Evolutionary conservation across 2,888 invertebrate species (phyloP), one percentile per base, ranked within the genome.

Genomic region (Octonoba sinensis): DNA sequence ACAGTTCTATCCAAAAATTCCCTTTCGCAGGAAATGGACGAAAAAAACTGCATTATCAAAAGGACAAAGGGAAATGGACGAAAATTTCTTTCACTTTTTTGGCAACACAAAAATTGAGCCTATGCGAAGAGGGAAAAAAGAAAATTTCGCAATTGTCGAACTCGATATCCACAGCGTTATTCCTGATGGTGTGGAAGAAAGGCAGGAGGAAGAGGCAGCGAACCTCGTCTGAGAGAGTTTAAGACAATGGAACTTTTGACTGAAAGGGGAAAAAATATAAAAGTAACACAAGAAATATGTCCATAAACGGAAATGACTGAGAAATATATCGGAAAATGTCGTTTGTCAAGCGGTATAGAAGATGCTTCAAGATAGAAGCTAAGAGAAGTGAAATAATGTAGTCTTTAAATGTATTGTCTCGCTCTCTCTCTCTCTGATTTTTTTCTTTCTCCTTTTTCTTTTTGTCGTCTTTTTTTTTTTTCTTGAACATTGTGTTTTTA

Each of bases 301-400:
- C 74, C 47, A 59, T 47, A 16, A 47, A 18, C 13, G 62, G 62
- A 71, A 72, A 72, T 72, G 59, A 66, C 74, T 27, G 47, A 59
- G 74, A 47, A 65, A 47, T 74, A 44, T 59, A 66, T 59, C 59
- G 54, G 27, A 46, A 66, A 74, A 24, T 57, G 74, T 74, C 65
- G 59, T 74, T 74, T 74, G 74, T 74, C 74, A 74, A 46, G 46
- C 36, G 36, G 36, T 65, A 66, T 47, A 59, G 6, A 18, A 54
- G 64, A 64, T 56, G 56, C 49, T 49, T 36, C 36, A 16, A 20
- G 74, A 66, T 74, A 74, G 65, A 74, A 74, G 66, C 65, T 65
- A 18, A 20, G 20, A 20, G 20, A 65, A 24, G 36, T 36, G 36
- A 36, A 36, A 36, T 36, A 36, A 36, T 36, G 36, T 36, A 36